Evolutionary conservation across 2,797 vertebrate species (phyloP).

Genomic region (Nannoperca obscura): DNA sequence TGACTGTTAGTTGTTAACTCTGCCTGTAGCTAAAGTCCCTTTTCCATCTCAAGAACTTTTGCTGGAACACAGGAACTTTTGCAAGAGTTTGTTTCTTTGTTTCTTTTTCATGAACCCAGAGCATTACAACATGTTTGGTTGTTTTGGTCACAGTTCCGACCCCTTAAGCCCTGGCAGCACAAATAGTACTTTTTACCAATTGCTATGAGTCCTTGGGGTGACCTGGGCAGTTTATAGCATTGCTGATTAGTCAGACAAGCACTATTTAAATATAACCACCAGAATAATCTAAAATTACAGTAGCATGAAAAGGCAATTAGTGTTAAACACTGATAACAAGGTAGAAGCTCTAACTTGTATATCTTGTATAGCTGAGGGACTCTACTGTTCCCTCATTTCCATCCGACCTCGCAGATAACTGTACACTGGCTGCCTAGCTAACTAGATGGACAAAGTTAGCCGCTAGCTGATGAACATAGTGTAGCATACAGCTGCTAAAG

Average conservation of each 20-base stretch:
- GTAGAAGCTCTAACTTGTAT: background rate
- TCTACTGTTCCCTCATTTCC: background rate
- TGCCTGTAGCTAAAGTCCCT: slow-evolving; percentile 35
- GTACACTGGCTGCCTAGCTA: too few relatives aligned
- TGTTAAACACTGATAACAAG: background rate
- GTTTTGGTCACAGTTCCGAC: slow-evolving; percentile 2
- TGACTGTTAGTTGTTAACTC: slow-evolving; percentile 30
- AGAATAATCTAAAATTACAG: background rate
- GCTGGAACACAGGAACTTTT: background rate
- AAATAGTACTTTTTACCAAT: background rate
- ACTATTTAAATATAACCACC: slow-evolving; percentile 1
- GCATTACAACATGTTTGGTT: background rate
- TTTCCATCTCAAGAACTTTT: slow-evolving; percentile 59
- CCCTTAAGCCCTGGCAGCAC: background rate
- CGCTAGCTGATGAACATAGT: background rate
- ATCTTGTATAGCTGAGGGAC: background rate
- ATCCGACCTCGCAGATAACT: background rate
- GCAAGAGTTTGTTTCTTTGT: background rate
- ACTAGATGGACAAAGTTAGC: background rate
- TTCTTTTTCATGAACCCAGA: slow-evolving; percentile 1
- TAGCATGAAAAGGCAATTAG: background rate
- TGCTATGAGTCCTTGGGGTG: background rate
- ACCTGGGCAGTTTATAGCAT: background rate
- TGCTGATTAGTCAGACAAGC: slow-evolving; percentile 16
- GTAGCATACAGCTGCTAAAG: background rate